phyloP scores from a whole-genome alignment of 2,888 invertebrate species.

The Drosophila suboccidentalis region DNA sequence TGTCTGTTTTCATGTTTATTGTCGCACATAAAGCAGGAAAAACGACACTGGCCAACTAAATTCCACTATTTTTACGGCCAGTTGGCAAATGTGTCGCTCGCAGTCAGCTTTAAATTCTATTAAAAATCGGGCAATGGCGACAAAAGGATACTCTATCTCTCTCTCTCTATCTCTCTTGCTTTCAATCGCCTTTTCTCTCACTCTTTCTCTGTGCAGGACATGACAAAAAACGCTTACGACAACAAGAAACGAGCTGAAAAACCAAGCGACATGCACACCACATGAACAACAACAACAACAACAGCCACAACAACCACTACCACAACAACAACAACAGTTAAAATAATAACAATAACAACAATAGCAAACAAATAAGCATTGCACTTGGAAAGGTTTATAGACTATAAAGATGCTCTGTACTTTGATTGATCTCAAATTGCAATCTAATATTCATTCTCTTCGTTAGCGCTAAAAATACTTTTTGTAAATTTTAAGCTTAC shows the following conservation, averaged over 20 bases:
- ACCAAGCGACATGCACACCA: constrained; percentile 46
- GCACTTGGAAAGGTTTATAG: background rate
- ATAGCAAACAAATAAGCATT: constrained; percentile 31
- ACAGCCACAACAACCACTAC: constrained; percentile 28
- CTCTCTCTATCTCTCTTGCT: background rate
- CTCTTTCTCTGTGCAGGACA: constrained; percentile 19
- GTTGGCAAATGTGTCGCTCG: constrained; percentile 63
- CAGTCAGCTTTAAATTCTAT: constrained; percentile 74
- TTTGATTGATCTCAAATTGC: background rate
- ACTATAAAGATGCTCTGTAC: constrained; percentile 5
- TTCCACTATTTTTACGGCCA: constrained; percentile 72
- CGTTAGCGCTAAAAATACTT: background rate
- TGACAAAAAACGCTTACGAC: constrained; percentile 57
- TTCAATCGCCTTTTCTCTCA: background rate
- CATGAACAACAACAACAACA: constrained; percentile 35
- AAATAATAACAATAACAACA: constrained; percentile 25
- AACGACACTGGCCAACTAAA: constrained; percentile 43
- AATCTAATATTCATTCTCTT: background rate
- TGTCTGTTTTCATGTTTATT: constrained; percentile 78
- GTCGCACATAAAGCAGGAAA: constrained; percentile 75
- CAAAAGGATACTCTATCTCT: background rate
- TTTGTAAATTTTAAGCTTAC: no score
- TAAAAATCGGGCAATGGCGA: constrained; percentile 57
- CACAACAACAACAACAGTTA: constrained; percentile 13
- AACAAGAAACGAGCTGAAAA: constrained; percentile 49